Conservation (phyloP, 2,888 invertebrate genomes). For the Drosophila hawaiiensis region DNA sequence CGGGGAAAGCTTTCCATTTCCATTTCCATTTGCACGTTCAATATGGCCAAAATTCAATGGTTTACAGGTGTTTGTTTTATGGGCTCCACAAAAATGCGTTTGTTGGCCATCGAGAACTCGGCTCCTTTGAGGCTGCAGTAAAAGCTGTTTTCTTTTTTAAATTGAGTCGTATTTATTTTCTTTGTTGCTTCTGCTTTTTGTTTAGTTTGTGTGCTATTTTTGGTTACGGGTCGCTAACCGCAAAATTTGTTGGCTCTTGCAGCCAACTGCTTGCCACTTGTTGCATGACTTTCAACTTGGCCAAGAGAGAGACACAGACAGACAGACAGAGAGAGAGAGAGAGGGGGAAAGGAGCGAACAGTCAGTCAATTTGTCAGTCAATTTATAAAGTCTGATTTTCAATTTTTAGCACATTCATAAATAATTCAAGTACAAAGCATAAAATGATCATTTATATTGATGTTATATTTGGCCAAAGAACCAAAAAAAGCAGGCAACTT, state of each 20-base stretch:
- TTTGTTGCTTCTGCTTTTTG: neutral
- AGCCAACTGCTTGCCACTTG: conserved; percentile 58
- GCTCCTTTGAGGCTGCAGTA: conserved; percentile 21
- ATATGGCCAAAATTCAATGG: conserved; percentile 22
- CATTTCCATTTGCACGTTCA: conserved; percentile 22
- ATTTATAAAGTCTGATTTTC: conserved; percentile 36
- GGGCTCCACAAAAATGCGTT: conserved; percentile 22
- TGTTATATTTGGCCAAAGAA: conserved; percentile 3
- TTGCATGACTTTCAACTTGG: conserved; percentile 49
- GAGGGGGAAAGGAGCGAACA: neutral
- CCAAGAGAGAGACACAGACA: neutral
- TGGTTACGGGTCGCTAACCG: conserved; percentile 41
- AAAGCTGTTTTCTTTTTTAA: conserved; percentile 37
- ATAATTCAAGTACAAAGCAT: conserved; percentile 53
- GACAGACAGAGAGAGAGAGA: neutral
- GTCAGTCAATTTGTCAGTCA: conserved; percentile 19
- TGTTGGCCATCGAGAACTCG: conserved; percentile 21
- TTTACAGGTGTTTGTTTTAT: conserved; percentile 79
- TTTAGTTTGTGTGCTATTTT: conserved; percentile 7
- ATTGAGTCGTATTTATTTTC: conserved; percentile 11
- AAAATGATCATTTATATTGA: conserved; percentile 36
- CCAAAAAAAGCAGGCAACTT: neutral
- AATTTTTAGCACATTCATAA: conserved; percentile 55
- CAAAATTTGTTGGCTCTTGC: conserved; percentile 42
- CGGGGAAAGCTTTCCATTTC: conserved; percentile 48